Conservation (phyloP, 2,113 vertebrate genomes). For the Potamarius usumacintae region DNA sequence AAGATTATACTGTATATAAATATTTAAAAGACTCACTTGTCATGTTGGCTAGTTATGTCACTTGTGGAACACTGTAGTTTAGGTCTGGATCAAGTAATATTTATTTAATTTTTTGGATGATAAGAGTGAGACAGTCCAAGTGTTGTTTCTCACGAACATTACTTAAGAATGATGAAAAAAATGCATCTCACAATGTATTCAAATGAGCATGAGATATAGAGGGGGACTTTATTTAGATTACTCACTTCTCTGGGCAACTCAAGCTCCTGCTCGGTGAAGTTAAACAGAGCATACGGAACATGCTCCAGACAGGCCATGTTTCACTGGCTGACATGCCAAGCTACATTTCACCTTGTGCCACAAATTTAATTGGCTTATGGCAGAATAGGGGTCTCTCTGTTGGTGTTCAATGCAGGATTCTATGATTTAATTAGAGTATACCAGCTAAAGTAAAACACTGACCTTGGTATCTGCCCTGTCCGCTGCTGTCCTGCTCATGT, state of each 20-base stretch:
- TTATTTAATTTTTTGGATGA: background rate
- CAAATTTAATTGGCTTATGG: constrained; percentile 61
- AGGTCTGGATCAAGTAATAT: background rate
- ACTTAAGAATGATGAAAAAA: background rate
- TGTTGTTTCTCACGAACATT: background rate
- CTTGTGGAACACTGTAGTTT: background rate
- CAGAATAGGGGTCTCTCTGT: constrained; percentile 51
- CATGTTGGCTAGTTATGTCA: background rate
- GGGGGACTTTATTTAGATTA: background rate
- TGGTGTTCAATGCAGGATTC: constrained; percentile 33
- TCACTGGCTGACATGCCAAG: constrained; percentile 29
- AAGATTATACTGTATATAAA: background rate
- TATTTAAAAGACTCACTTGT: background rate
- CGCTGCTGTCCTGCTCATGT: constrained; percentile 33
- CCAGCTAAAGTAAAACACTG: constrained; percentile 70
- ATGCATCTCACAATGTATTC: background rate
- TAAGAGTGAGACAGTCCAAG: background rate
- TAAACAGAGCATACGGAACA: constrained; percentile 40
- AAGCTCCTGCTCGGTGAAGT: constrained; percentile 20
- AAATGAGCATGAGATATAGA: background rate
- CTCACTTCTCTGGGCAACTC: background rate
- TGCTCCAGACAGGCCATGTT: constrained; percentile 28
- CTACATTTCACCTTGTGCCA: constrained; percentile 51
- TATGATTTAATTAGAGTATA: constrained; percentile 70
- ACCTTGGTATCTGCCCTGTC: constrained; percentile 63